Base-by-base conservation (phyloP, 2,797 vertebrate species). In the Falco concolor region DNA sequence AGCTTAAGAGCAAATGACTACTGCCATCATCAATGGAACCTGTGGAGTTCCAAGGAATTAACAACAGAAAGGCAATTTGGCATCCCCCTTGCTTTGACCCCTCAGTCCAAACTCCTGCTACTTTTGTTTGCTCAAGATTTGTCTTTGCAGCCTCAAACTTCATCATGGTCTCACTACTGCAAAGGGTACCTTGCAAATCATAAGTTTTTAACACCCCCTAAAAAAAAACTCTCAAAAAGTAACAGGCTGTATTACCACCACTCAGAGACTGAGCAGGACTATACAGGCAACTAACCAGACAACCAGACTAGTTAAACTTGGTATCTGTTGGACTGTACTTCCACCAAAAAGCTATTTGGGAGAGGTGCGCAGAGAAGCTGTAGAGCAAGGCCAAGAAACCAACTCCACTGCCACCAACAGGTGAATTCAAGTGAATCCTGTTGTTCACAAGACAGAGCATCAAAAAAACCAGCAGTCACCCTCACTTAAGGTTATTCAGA, bases 1-100 rank as follows among this genome's bases (percentile, higher is more conserved):
- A 94, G 90, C 73, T 68, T 50, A 49, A 76, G 79, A 95, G 65
- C 82, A 73, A 92, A 80, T 70, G 65, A 84, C 85, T 85, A 6
- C 64, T 85, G 91, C 73, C 96, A 89, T 36, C 92, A 77, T 8
- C 90, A 5, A 90, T 49, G 57, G 40, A 16, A 65, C 69, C 27
- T 6, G 64, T 4, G 24, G 36, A 87, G 65, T 68, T 84, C 77
- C 93, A 87, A 90, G 87, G 95, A 95, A 95, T 77, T 54, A 59
- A 49, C 64, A 74, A n/a, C 0, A 44, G 77, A 45, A 87, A 89
- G 57, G 78, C 34, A 63, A 30, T 14, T 3, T 32, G 75, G 42
- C 28, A 42, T 67, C 63, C 28, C 64, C 44, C 53, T 54, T 4
- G 40, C 59, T 79, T 16, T 70, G 64, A 93, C 64, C 53, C 77